These are phyloP conservation scores for Cydia amplana DNA, from an alignment of 1,140 invertebrate genomes.

Conservation along the genomic window DNA sequence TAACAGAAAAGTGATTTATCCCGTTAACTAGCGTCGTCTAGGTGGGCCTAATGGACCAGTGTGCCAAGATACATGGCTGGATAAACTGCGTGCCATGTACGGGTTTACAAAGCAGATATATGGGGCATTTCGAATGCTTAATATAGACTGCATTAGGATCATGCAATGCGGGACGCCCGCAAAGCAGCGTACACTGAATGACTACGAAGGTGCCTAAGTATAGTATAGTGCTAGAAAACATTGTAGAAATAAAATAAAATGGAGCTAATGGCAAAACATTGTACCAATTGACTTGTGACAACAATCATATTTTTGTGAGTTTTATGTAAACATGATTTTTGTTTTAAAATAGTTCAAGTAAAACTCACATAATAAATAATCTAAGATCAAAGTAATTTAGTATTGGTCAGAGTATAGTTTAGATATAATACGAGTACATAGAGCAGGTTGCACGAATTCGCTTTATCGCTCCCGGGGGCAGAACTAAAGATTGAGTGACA, in stretches of 20 bases:
- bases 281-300: too few species aligned
- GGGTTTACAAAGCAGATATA: slow-evolving; percentile 24
- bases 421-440: not conserved
- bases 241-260: too few species aligned
- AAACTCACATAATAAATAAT: too few species aligned
- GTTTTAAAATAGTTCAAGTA: too few species aligned
- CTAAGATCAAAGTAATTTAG: not conserved
- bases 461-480: slow-evolving; percentile 1
- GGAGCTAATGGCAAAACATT: too few species aligned
- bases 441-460: not conserved
- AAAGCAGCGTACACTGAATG: not conserved
- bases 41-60: slow-evolving; percentile 19
- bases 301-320: too few species aligned
- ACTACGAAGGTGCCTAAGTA: too few species aligned
- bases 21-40: slow-evolving; percentile 4
- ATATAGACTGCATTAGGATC: slow-evolving; percentile 33
- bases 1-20: slow-evolving; percentile 31
- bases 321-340: too few species aligned
- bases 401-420: not conserved
- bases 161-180: not conserved
- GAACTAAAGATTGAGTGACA: not conserved
- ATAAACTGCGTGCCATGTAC: slow-evolving; percentile 30
- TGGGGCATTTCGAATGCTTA: slow-evolving; percentile 32
- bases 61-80: slow-evolving; percentile 25
- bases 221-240: too few species aligned